Evolutionary conservation across 2,888 invertebrate species (phyloP).

Genomic region (Macaria liturata): DNA sequence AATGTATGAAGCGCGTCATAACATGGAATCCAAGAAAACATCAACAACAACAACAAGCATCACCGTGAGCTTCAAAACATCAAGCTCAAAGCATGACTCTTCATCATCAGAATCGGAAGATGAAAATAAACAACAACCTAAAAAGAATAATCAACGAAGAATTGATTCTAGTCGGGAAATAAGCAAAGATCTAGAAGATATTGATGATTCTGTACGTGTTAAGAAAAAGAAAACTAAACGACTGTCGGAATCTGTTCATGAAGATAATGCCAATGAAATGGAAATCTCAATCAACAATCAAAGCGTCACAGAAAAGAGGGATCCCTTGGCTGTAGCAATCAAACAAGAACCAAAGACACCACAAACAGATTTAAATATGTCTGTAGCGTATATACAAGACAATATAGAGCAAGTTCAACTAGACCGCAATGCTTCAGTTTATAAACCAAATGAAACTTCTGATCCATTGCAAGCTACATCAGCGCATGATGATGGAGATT

Average conservation of each 20-base stretch:
- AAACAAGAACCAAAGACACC: conserved; percentile 68
- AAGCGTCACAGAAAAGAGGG: conserved; percentile 41
- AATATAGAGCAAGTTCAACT: conserved; percentile 55
- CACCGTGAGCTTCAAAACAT: too few species aligned
- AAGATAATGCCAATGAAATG: conserved; percentile 56
- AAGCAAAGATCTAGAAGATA: conserved; percentile 34
- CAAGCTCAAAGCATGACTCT: conserved; percentile 52
- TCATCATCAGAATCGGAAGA: conserved; percentile 52
- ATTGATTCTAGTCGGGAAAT: conserved; percentile 61
- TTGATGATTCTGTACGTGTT: conserved; percentile 33
- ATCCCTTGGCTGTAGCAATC: conserved; percentile 56
- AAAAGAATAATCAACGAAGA: conserved; percentile 57
- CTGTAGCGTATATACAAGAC: conserved; percentile 53
- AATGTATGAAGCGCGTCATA: conserved; percentile 73
- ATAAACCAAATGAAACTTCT: conserved; percentile 47
- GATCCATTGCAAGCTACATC: conserved; percentile 60
- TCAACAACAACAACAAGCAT: conserved; percentile 27
- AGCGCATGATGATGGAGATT: conserved; percentile 36
- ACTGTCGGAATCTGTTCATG: conserved; percentile 49
- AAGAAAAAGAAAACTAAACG: conserved; percentile 47
- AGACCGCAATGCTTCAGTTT: conserved; percentile 50
- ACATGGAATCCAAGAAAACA: conserved; percentile 45
- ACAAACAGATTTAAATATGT: conserved; percentile 50
- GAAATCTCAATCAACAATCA: conserved; percentile 60
- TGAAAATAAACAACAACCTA: conserved; percentile 28